phyloP scores from a whole-genome alignment of 1,140 invertebrate genomes.

The Heliconius eleuchia region DNA sequence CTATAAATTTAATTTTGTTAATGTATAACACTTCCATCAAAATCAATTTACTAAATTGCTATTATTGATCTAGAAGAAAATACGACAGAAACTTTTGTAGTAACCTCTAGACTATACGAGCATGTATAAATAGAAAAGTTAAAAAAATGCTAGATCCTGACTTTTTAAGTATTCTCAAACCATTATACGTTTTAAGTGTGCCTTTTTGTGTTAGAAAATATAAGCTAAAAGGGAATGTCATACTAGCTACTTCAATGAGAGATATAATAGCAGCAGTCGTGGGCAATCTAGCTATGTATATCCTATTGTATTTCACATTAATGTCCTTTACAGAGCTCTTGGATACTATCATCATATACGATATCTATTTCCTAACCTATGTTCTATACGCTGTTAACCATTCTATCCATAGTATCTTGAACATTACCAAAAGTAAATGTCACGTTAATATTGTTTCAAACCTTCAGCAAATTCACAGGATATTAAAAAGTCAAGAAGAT shows the following conservation, averaged over 20 bases:
- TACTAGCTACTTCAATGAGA: constrained; percentile 17
- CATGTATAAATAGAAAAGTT: neutral
- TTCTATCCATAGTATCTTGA: constrained; percentile 24
- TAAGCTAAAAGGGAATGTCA: constrained; percentile 12
- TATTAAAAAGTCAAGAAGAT: constrained; percentile 15
- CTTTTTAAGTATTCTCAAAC: constrained; percentile 26
- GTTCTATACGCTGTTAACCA: constrained; percentile 24
- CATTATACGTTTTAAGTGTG: constrained; percentile 30
- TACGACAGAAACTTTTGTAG: neutral
- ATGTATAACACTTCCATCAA: neutral
- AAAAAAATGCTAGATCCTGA: constrained; percentile 6
- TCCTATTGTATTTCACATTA: constrained; percentile 23
- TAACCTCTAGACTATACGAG: neutral
- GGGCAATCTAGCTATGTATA: constrained; percentile 25
- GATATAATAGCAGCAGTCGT: constrained; percentile 16
- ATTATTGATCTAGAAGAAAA: neutral
- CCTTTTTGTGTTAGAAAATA: constrained; percentile 31
- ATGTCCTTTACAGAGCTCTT: constrained; percentile 15
- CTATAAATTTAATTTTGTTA: neutral
- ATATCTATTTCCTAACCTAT: constrained; percentile 22
- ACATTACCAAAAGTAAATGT: constrained; percentile 10
- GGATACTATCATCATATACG: neutral
- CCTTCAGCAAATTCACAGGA: constrained; percentile 25
- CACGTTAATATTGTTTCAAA: constrained; percentile 25
- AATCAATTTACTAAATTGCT: neutral